These are phyloP conservation scores for Euproctis similis DNA, from an alignment of 2,888 invertebrate genomes.

Conservation along the genomic window DNA sequence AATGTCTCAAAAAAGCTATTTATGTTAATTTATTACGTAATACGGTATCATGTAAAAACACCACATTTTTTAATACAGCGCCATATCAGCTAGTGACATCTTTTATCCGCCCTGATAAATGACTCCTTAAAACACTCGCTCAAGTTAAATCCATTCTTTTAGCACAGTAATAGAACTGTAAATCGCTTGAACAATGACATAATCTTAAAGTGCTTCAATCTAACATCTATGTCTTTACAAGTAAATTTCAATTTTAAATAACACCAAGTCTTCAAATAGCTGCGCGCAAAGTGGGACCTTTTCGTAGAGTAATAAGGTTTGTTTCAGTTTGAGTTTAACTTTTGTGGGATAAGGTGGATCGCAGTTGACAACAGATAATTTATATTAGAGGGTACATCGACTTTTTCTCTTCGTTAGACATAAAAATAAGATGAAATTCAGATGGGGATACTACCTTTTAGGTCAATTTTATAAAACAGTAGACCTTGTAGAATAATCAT, in stretches of 20 bases:
- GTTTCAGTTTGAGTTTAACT: constrained; percentile 11
- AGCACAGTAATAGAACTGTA: constrained; percentile 5
- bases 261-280: constrained; percentile 2
- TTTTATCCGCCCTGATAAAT: constrained; percentile 56
- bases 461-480: constrained; percentile 18
- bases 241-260: constrained; percentile 32
- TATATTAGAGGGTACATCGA: constrained; percentile 35
- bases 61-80: constrained; percentile 36
- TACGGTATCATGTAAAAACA: constrained; percentile 20
- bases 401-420: constrained; percentile 32
- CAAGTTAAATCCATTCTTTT: constrained; percentile 14
- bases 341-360: constrained; percentile 28
- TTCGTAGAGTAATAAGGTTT: constrained; percentile 9
- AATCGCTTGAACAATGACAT: constrained; percentile 7
- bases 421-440: constrained; percentile 30
- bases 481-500: constrained; percentile 36
- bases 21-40: constrained; percentile 11
- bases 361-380: constrained; percentile 52
- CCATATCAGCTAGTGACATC: constrained; percentile 43
- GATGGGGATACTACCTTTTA: constrained; percentile 20
- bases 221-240: constrained; percentile 19
- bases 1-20: constrained; percentile 10
- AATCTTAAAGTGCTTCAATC: constrained; percentile 12
- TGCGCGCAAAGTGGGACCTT: constrained; percentile 8
- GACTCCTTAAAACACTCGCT: constrained; percentile 18